Conservation (phyloP, 1,140 invertebrate species). For the Orchestia grillus region DNA sequence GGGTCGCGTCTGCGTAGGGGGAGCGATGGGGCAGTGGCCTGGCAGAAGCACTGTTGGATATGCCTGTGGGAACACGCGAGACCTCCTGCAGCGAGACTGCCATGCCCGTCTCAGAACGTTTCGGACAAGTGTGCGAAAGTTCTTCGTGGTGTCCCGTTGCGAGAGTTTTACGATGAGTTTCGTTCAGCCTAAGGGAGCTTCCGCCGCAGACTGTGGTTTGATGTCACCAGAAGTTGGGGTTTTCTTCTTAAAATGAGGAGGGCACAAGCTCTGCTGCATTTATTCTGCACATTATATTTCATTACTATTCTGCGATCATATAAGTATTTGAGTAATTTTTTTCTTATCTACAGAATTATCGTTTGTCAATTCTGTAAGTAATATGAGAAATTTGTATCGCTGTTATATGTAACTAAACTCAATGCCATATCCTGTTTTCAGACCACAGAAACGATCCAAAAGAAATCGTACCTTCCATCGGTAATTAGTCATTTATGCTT, state of each 20-base stretch:
- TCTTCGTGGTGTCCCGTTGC: conserved; percentile 53
- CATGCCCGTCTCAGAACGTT: conserved; percentile 10
- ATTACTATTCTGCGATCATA: neutral
- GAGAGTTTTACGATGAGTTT: neutral
- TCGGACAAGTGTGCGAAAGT: conserved; percentile 6
- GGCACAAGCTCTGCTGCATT: neutral
- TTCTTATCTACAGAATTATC: neutral
- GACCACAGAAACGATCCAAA: neutral
- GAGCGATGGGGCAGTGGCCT: conserved; percentile 41
- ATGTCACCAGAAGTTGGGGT: neutral
- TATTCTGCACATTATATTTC: neutral
- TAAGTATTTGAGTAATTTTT: neutral
- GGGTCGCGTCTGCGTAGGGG: neutral
- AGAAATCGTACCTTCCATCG: neutral
- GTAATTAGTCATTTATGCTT: neutral
- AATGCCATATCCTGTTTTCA: neutral
- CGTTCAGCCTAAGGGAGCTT: conserved; percentile 50
- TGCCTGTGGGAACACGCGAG: conserved; percentile 55
- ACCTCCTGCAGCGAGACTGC: conserved; percentile 49
- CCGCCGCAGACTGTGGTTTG: conserved; percentile 11
- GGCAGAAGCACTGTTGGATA: conserved; percentile 55
- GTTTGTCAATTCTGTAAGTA: neutral
- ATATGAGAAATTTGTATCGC: neutral
- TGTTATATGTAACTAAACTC: neutral
- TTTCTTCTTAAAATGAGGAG: neutral